Evolutionary conservation across 1,140 invertebrate genomes (phyloP), one percentile per base, ranked within the genome.

Genomic region (Drosophila kanapiae): DNA sequence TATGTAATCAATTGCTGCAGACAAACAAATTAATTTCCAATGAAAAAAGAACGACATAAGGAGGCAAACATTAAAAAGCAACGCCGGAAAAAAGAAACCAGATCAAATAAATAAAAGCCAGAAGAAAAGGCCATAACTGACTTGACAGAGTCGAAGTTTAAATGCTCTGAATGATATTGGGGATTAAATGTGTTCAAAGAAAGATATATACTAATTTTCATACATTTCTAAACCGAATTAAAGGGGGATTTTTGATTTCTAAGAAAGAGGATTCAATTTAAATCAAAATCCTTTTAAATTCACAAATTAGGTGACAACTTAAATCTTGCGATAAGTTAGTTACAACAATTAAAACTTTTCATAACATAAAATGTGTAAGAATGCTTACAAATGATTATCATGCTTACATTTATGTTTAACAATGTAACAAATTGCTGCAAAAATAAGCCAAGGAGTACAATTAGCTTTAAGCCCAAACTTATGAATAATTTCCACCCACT

Each of bases 91-190:
- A 69, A 72, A 18, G 45, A 72, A 71, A 72, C 69, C 67, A 72
- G 53, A 72, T 53, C 45, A 72, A 72, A 49, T 58, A 75, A 75
- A 75, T 62, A 75, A 74, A 72, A 53, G 7, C 5, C 49, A 18
- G 9, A 18, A 37, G 16, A 59, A 27, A 23, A 38, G 23, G 23
- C 16, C 51, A 61, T 11, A 23, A 51, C 27, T 29, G 29, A 40
- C 31, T 40, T 35, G 71, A 16, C 54, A 59, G 10, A 48, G 49
- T 54, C 69, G 69, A 72, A 72, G 51, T 37, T 13, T 40, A 9
- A 59, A 72, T 72, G 45, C 69, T 57, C 53, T 72, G 23, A 18
- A 14, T 5, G 14, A 58, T 31, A 71, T 37, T 2, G 0, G 3
- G 16, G 18, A 29, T 23, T 42, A 37, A 49, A 29, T 42, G 11